Conservation (phyloP, 2,888 invertebrate species). For the Oxycera nigricornis region DNA sequence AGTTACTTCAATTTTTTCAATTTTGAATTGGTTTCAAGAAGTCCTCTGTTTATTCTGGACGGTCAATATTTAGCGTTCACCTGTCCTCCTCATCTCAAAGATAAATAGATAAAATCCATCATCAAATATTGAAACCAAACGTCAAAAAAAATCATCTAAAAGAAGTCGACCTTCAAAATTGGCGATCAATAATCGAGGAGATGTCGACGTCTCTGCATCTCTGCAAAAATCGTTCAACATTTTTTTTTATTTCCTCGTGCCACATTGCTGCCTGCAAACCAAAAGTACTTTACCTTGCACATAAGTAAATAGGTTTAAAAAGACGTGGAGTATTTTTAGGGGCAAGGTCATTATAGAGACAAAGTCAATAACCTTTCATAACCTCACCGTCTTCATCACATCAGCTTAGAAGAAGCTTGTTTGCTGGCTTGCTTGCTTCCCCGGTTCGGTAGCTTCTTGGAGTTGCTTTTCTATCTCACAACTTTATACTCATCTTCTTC, state of each 20-base stretch:
- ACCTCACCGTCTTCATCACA: constrained; percentile 33
- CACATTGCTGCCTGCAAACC: neutral
- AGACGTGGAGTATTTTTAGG: constrained; percentile 56
- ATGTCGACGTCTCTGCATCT: too few species aligned
- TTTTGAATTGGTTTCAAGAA: too few species aligned
- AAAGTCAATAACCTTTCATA: constrained; percentile 59
- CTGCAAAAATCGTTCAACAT: neutral
- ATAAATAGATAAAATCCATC: too few species aligned
- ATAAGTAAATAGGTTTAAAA: neutral
- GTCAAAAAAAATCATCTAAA: too few species aligned
- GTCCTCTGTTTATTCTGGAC: too few species aligned
- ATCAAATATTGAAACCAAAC: too few species aligned
- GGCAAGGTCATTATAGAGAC: constrained; percentile 62
- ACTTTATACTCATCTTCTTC: neutral
- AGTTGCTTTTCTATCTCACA: too few species aligned
- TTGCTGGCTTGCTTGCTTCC: neutral
- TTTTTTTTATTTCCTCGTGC: neutral
- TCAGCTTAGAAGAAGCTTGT: neutral
- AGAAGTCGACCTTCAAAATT: too few species aligned
- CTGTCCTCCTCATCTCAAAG: too few species aligned
- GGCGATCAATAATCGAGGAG: too few species aligned
- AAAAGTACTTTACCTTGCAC: neutral
- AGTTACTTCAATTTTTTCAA: too few species aligned
- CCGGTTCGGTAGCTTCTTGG: neutral
- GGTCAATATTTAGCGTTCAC: too few species aligned